Base-by-base conservation (phyloP, 2,113 vertebrate genomes). In the Dendrocopos noguchii region DNA sequence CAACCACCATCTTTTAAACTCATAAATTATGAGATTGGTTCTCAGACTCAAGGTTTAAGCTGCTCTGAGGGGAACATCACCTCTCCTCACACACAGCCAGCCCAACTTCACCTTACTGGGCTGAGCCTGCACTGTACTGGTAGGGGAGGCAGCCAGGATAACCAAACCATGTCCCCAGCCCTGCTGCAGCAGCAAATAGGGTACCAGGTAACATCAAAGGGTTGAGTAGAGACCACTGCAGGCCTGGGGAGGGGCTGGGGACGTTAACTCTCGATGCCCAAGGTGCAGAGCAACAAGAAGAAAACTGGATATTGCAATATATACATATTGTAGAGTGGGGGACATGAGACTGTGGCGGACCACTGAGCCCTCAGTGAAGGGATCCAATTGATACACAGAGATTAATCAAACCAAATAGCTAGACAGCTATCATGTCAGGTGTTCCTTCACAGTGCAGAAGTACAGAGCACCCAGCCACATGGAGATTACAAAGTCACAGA, bases 171-270 rank as follows among this genome's bases (percentile, higher is more conserved):
- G 25, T 5, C 57, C 47, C 68, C 75, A 65, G 78, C 27, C 25
- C 25, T 1, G 2, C 42, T 8, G 67, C 1, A 0, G 29, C 20
- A 10, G 64, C 75, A 15, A 75, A 76, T n/a, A 1, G 2, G 2
- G 22, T 15, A 36, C 34, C 55, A 53, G 72, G 65, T 12, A 67
- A 80, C 52, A 60, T 42, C 6, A 0, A 73, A 31, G 56, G 20
- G 1, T 10, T 1, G 1, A 20, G 71, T 6, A 13, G 66, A 75
- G 75, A 73, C 65, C 31, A 10, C 34, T 12, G 66, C 47, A 15
- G 33, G 70, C 39, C 34, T 27, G 0, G 3, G 61, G 44, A 12
- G 19, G 50, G 47, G 63, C 34, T 2, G 15, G 19, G 34, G 29
- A 22, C n/a, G 15, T 6, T 47, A 13, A 52, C 74, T 39, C 87